Conservation (phyloP, 2,888 invertebrate species). For the Drosophila tripunctata region DNA sequence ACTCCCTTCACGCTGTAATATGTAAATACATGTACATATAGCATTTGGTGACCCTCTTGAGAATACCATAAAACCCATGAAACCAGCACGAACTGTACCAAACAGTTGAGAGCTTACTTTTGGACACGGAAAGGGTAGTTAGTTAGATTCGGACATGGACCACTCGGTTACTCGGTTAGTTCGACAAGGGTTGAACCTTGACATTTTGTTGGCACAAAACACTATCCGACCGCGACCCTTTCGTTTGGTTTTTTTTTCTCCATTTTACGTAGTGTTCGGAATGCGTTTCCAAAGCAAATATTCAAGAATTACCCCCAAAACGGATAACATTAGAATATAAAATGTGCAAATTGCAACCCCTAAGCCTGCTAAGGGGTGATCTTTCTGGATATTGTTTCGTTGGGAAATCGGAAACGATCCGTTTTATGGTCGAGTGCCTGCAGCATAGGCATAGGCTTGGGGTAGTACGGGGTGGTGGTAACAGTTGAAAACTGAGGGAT, state of each 20-base stretch:
- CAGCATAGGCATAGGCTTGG: background rate
- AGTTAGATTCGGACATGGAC: constrained; percentile 15
- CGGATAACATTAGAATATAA: constrained; percentile 21
- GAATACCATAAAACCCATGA: constrained; percentile 20
- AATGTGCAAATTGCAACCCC: constrained; percentile 50
- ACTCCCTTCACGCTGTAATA: constrained; percentile 2
- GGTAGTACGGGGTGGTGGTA: no score
- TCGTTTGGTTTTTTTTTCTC: constrained; percentile 39
- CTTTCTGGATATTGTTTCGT: constrained; percentile 4
- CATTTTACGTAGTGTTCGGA: constrained; percentile 49
- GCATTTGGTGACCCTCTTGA: constrained; percentile 31
- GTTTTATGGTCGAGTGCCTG: no score
- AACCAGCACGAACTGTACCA: constrained; percentile 38
- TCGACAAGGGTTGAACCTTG: constrained; percentile 66
- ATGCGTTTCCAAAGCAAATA: constrained; percentile 51
- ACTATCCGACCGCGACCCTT: constrained; percentile 14
- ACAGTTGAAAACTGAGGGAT: no score
- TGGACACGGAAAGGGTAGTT: constrained; percentile 26
- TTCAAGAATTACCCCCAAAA: constrained; percentile 60
- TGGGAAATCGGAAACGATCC: no score
- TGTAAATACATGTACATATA: no score
- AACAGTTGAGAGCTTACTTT: no score
- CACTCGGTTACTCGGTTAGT: background rate
- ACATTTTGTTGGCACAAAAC: constrained; percentile 30
- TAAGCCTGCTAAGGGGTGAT: constrained; percentile 55